Evolutionary conservation across 2,888 invertebrate genomes (phyloP).

Genomic region (Eremobia ochroleuca): DNA sequence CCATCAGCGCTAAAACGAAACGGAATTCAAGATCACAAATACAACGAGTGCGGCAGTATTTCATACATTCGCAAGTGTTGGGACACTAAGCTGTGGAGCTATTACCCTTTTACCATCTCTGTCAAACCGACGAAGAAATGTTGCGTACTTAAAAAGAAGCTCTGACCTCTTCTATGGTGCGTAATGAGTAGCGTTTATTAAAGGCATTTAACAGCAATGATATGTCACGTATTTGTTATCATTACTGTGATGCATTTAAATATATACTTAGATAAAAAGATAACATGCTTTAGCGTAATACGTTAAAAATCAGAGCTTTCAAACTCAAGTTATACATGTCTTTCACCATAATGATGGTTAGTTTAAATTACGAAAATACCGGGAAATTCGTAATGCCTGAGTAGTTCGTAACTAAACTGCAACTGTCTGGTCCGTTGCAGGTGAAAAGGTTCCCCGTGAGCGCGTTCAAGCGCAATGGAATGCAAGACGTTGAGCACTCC

Average conservation of each 20-base stretch:
- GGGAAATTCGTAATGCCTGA: slow-evolving; percentile 62
- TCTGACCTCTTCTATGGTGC: slow-evolving; percentile 70
- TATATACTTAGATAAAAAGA: not conserved
- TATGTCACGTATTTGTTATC: slow-evolving; percentile 1
- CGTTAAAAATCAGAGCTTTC: not conserved
- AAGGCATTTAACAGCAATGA: slow-evolving; percentile 11
- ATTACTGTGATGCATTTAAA: not conserved
- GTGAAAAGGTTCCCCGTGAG: slow-evolving; percentile 84
- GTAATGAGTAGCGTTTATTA: slow-evolving; percentile 56
- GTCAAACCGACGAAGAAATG: slow-evolving; percentile 85
- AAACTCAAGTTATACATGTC: not conserved
- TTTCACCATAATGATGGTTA: no score
- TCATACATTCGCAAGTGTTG: slow-evolving; percentile 85
- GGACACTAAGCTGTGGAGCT: slow-evolving; percentile 78
- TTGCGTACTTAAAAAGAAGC: slow-evolving; percentile 78
- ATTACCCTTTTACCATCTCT: slow-evolving; percentile 77
- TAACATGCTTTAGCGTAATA: not conserved
- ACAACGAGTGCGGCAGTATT: slow-evolving; percentile 83
- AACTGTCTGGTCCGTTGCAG: slow-evolving; percentile 85
- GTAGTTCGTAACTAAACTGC: slow-evolving; percentile 73
- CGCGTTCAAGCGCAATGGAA: slow-evolving; percentile 88
- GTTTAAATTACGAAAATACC: slow-evolving; percentile 35
- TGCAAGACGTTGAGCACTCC: slow-evolving; percentile 88
- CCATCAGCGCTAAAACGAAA: slow-evolving; percentile 86
- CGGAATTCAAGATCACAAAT: slow-evolving; percentile 86